Evolutionary conservation across 2,888 invertebrate species (phyloP).

Genomic region (Polyploca ridens): DNA sequence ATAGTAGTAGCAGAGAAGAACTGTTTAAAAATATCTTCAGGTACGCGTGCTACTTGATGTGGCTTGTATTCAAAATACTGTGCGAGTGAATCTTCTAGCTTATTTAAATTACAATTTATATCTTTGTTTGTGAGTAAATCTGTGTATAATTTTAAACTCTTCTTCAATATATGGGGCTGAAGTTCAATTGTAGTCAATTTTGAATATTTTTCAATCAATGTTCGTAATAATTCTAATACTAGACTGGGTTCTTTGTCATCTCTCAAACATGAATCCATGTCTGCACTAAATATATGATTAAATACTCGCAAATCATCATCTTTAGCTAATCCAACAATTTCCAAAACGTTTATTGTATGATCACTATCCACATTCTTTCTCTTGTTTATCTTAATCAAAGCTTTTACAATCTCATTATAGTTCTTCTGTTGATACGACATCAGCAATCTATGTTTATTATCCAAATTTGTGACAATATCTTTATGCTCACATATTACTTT

Average conservation of each 20-base stretch:
- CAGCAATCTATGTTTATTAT: conserved; percentile 64
- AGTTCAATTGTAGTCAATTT: conserved; percentile 56
- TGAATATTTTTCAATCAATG: conserved; percentile 76
- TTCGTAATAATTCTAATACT: conserved; percentile 77
- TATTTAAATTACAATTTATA: conserved; percentile 72
- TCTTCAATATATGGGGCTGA: conserved; percentile 61
- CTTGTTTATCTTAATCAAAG: conserved; percentile 76
- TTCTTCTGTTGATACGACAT: conserved; percentile 83
- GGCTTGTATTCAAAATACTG: conserved; percentile 86
- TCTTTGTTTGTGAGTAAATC: conserved; percentile 70
- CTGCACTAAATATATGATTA: conserved; percentile 62
- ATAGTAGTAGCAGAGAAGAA: conserved; percentile 80
- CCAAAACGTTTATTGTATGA: conserved; percentile 70
- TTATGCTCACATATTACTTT: conserved; percentile 56
- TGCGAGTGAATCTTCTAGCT: conserved; percentile 81
- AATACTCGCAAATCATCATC: conserved; percentile 75
- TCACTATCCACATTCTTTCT: conserved; percentile 60
- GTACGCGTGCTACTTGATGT: conserved; percentile 79
- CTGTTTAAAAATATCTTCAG: conserved; percentile 79
- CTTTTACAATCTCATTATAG: conserved; percentile 69
- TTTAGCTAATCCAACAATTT: conserved; percentile 64
- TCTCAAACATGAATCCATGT: conserved; percentile 62
- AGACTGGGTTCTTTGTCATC: conserved; percentile 79
- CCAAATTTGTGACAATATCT: conserved; percentile 62
- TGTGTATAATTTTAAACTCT: conserved; percentile 71